These are phyloP conservation scores for Sapajus apella DNA, from an alignment of 2,113 vertebrate genomes.

Conservation along the genomic window DNA sequence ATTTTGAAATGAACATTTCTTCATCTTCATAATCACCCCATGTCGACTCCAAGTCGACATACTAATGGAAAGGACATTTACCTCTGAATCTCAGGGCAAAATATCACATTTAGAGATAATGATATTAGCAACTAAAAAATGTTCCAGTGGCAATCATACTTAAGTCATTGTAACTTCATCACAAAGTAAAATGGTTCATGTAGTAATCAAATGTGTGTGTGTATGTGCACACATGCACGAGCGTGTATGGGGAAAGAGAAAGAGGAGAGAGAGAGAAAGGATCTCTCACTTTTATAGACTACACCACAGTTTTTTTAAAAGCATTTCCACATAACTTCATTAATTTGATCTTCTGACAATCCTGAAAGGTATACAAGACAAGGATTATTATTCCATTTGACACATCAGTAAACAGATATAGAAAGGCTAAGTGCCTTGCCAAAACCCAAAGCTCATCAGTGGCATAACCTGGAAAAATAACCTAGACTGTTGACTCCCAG, in stretches of 20 bases:
- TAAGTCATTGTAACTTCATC: not conserved
- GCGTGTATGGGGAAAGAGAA: not conserved
- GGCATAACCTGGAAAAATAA: not conserved
- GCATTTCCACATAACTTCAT: not conserved
- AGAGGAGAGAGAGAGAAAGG: not conserved
- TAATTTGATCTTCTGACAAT: constrained; percentile 3
- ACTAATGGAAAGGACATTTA: constrained; percentile 44
- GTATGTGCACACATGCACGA: not conserved
- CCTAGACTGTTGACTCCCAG: not conserved
- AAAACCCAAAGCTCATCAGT: not conserved
- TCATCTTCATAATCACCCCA: constrained; percentile 56
- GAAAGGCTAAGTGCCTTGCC: not conserved
- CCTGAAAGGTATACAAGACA: constrained; percentile 17
- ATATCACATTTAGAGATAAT: constrained; percentile 9
- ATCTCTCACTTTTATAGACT: not conserved
- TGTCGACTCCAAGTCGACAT: not conserved
- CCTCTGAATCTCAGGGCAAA: not conserved
- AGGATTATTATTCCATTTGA: not conserved
- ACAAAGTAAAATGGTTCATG: not conserved
- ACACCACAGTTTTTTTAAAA: constrained; percentile 39
- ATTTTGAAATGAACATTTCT: constrained; percentile 73
- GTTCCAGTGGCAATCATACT: not conserved
- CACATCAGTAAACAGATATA: constrained; percentile 3
- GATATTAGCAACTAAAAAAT: not conserved
- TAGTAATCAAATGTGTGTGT: not conserved